Percentiles rank a stretch among this genome's conserved stretches.
phyloP scores from a whole-genome alignment of 2,113 vertebrate genomes.

The Sinocyclocheilus anophthalmus region DNA sequence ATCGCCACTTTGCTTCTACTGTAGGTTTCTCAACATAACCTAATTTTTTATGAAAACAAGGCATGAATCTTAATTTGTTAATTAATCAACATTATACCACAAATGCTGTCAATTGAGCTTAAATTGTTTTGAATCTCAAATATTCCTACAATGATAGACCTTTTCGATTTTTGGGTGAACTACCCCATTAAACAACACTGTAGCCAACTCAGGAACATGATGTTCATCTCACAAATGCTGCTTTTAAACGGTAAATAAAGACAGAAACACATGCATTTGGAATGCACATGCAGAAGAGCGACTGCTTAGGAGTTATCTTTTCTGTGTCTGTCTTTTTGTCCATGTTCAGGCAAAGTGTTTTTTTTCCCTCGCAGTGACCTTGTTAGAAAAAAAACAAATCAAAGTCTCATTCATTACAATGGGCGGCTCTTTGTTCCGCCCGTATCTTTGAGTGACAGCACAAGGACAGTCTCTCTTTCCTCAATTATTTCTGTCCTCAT shows the following conservation, averaged over 20 bases:
- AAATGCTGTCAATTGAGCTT: neutral
- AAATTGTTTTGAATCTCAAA: neutral
- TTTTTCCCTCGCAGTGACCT: slow-evolving; percentile 64
- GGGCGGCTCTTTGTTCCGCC: slow-evolving; percentile 61
- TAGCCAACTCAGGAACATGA: neutral
- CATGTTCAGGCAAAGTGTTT: slow-evolving; percentile 29
- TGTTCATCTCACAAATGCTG: neutral
- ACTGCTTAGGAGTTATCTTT: neutral
- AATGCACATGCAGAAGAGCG: neutral
- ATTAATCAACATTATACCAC: neutral
- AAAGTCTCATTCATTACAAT: slow-evolving; percentile 69
- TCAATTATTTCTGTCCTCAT: slow-evolving; percentile 30
- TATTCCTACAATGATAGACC: neutral
- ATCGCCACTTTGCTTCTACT: neutral
- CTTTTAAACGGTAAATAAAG: neutral
- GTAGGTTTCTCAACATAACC: neutral
- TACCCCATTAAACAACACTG: neutral
- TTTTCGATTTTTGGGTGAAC: neutral
- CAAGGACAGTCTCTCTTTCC: slow-evolving; percentile 62
- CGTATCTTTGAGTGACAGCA: slow-evolving; percentile 58
- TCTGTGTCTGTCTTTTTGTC: neutral
- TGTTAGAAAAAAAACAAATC: slow-evolving; percentile 68
- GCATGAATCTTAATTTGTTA: too few species aligned
- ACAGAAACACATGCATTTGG: neutral
- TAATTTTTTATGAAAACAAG: neutral